A percentile compares a stretch with the other conserved stretches of the same genome.
These are phyloP conservation scores for Philereme vetulata DNA, from an alignment of 2,888 invertebrate species.

Conservation along the genomic window DNA sequence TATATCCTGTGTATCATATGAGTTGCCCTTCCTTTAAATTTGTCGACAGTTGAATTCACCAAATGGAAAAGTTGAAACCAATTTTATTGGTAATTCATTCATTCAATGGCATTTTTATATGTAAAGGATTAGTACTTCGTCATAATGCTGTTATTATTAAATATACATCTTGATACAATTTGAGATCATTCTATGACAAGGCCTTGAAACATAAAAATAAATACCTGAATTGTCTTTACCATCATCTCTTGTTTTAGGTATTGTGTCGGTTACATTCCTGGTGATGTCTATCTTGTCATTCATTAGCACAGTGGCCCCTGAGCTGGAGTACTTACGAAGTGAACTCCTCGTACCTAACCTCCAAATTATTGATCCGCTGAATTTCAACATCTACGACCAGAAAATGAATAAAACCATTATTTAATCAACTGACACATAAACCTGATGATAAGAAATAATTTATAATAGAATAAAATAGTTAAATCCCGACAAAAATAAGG, in stretches of 20 bases:
- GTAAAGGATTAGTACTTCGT: too few species aligned
- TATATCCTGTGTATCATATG: too few species aligned
- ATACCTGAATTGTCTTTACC: slow-evolving; percentile 56
- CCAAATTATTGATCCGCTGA: slow-evolving; percentile 75
- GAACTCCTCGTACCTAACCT: slow-evolving; percentile 76
- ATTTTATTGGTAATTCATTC: too few species aligned
- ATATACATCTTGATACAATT: too few species aligned
- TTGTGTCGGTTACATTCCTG: slow-evolving; percentile 52
- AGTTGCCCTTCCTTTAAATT: too few species aligned
- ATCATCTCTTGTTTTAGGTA: slow-evolving; percentile 33
- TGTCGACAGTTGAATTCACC: too few species aligned
- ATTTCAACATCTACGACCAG: slow-evolving; percentile 77
- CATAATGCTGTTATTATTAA: too few species aligned
- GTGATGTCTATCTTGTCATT: slow-evolving; percentile 79
- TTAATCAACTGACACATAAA: neutral
- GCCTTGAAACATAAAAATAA: neutral
- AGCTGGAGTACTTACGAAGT: slow-evolving; percentile 72
- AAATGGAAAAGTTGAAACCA: too few species aligned
- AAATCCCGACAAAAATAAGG: slow-evolving; percentile 7
- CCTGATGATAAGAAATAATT: neutral
- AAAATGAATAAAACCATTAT: slow-evolving; percentile 21
- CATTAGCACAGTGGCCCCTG: slow-evolving; percentile 92
- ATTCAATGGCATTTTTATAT: too few species aligned
- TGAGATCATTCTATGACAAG: slow-evolving; percentile 1
- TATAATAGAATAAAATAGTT: neutral